phyloP scores from a whole-genome alignment of 2,797 vertebrate species.

The Sitta carolinensis region DNA sequence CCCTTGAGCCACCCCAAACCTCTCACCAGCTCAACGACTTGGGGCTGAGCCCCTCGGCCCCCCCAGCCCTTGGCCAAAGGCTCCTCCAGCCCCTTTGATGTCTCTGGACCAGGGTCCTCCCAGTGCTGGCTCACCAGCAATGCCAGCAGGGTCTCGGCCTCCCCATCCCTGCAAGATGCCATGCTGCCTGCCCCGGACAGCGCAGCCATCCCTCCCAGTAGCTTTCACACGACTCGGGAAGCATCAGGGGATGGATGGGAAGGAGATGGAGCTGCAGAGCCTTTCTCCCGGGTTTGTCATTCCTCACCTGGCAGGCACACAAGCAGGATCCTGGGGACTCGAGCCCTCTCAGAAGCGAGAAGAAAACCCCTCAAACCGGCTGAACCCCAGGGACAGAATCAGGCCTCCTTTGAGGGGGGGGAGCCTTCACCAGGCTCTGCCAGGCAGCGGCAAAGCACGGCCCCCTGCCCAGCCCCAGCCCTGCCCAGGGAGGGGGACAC shows the following conservation, averaged over 20 bases:
- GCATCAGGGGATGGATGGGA: neutral
- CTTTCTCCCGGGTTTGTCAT: neutral
- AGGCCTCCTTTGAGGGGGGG: neutral
- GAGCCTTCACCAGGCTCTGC: neutral
- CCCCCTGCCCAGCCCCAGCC: neutral
- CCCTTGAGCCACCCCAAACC: neutral
- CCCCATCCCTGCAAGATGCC: neutral
- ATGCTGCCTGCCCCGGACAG: neutral
- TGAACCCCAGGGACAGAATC: neutral
- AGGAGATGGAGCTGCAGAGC: neutral
- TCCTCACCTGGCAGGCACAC: neutral
- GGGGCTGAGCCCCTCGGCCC: fast-evolving
- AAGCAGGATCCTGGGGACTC: neutral
- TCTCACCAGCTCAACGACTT: fast-evolving
- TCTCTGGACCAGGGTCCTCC: fast-evolving
- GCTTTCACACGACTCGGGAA: neutral
- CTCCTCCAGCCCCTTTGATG: neutral
- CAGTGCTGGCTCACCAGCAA: neutral
- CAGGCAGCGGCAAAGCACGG: neutral
- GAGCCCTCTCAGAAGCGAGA: neutral
- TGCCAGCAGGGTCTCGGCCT: fast-evolving
- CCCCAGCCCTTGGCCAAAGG: neutral
- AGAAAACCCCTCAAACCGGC: neutral
- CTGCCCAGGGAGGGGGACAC: neutral
- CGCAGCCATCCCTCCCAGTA: neutral